Conservation (phyloP, 2,113 vertebrate species). For the Numenius arquata region DNA sequence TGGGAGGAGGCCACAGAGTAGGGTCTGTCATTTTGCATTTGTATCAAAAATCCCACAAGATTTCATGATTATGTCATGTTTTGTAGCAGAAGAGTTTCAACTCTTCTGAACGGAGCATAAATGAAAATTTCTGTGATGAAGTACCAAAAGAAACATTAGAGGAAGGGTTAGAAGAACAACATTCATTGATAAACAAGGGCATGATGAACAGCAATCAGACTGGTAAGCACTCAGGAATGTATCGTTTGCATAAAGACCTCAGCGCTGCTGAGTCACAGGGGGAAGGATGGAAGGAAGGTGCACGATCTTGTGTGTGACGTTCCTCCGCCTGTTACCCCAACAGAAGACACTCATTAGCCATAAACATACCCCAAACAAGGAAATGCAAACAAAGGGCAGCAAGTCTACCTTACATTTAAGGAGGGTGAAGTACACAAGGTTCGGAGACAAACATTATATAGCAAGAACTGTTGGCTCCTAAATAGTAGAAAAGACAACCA, state of each 20-base stretch:
- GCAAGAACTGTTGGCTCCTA: background rate
- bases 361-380: background rate
- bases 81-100: background rate
- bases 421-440: background rate
- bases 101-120: background rate
- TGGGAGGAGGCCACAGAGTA: background rate
- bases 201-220: background rate
- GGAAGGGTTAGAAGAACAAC: background rate
- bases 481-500: background rate
- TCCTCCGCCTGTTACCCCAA: background rate
- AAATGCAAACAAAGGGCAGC: background rate
- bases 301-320: fast-evolving
- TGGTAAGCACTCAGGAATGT: constrained; percentile 16
- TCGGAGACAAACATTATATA: background rate
- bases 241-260: background rate
- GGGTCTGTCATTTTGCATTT: background rate
- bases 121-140: background rate
- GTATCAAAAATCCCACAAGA: background rate
- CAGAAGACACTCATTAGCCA: background rate
- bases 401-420: background rate
- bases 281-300: background rate
- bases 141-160: background rate
- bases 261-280: background rate
- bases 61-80: background rate
- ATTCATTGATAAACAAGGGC: background rate